A percentile compares a stretch with the other conserved stretches of the same genome.
Conservation (phyloP, 2,888 invertebrate genomes). For the Napeogenes sylphis region DNA sequence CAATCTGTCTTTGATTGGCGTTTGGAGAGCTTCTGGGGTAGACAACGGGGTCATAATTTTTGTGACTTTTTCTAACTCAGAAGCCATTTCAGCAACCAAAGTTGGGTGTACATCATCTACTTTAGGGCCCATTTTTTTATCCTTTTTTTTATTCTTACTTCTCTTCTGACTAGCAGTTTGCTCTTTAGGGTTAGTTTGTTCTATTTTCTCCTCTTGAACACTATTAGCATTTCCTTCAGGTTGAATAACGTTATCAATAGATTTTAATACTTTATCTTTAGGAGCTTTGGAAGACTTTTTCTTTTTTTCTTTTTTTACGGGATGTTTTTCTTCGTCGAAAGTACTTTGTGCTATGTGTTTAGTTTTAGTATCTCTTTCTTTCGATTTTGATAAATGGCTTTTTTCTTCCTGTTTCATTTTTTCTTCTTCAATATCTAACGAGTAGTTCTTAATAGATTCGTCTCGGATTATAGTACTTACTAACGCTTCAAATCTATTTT, state of each 20-base stretch:
- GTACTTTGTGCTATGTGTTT: conserved; percentile 38
- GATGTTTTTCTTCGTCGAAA: conserved; percentile 50
- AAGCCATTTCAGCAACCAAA: conserved; percentile 35
- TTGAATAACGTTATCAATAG: conserved; percentile 26
- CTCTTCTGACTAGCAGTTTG: conserved; percentile 45
- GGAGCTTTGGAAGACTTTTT: conserved; percentile 45
- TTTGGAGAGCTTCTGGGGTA: conserved; percentile 63
- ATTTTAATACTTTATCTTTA: conserved; percentile 42
- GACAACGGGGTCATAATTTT: conserved; percentile 45
- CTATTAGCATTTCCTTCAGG: conserved; percentile 22
- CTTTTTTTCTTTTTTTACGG: conserved; percentile 58
- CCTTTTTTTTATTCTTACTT: conserved; percentile 59
- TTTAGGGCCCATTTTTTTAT: conserved; percentile 40
- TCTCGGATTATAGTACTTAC: conserved; percentile 48
- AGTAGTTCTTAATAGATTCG: conserved; percentile 37
- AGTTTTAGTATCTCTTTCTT: conserved; percentile 46
- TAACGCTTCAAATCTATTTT: conserved; percentile 60
- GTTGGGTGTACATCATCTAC: conserved; percentile 33
- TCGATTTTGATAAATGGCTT: conserved; percentile 61
- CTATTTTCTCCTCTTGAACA: conserved; percentile 27
- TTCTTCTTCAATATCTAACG: conserved; percentile 43
- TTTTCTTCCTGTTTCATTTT: conserved; percentile 46
- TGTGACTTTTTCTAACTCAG: conserved; percentile 37
- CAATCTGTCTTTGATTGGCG: conserved; percentile 65
- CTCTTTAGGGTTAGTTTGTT: conserved; percentile 18